Evolutionary conservation across 2,113 vertebrate species (phyloP).

Genomic region (Calonectris borealis): DNA sequence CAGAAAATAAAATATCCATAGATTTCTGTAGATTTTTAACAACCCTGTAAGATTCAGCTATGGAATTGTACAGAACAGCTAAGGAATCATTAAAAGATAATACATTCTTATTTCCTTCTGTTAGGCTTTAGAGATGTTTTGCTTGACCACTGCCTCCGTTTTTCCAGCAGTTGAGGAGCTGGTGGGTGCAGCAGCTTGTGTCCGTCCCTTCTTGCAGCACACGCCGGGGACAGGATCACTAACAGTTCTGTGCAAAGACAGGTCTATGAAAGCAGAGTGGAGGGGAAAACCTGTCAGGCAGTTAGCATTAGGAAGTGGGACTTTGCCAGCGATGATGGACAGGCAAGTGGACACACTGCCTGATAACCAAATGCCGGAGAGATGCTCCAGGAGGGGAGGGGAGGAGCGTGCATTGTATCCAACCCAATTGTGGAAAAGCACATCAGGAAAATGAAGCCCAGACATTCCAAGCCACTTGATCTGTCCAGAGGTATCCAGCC

Average conservation of each 20-base stretch:
- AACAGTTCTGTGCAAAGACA: background rate
- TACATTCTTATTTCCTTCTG: background rate
- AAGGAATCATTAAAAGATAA: background rate
- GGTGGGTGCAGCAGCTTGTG: background rate
- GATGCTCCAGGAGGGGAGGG: background rate
- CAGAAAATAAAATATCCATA: background rate
- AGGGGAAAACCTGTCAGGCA: background rate
- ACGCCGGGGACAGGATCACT: background rate
- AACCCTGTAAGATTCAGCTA: background rate
- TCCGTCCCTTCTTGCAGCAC: background rate
- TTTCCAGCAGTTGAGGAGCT: background rate
- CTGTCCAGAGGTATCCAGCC: background rate
- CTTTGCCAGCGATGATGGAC: background rate
- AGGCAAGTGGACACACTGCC: background rate
- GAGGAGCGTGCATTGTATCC: accelerated
- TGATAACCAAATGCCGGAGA: background rate
- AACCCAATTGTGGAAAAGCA: background rate
- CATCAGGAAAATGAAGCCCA: background rate
- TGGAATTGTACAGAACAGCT: background rate
- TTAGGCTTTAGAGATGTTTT: background rate
- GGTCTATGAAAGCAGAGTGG: background rate
- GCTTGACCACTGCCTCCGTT: background rate
- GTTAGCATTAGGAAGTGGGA: background rate
- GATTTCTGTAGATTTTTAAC: background rate
- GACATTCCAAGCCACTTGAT: background rate